Conservation (phyloP, 2,113 vertebrate genomes). For the Nymphicus hollandicus region DNA sequence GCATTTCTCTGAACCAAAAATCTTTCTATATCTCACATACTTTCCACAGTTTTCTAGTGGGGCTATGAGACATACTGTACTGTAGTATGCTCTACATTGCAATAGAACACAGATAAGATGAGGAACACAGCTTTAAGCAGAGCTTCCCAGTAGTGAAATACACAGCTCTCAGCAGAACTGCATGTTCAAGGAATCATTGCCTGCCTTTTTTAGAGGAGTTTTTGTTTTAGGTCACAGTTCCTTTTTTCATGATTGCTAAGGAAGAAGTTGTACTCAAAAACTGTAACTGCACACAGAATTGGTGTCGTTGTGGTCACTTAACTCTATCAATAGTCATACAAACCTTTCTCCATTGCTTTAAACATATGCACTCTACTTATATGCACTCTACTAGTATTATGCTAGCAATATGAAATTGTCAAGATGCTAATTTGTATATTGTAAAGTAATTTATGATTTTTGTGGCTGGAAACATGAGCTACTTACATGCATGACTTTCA, state of each 20-base stretch:
- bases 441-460: not conserved
- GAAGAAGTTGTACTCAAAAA: not conserved
- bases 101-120: not conserved
- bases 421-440: not conserved
- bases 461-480: not conserved
- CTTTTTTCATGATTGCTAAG: not conserved
- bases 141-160: not conserved
- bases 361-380: fast-evolving
- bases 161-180: not conserved
- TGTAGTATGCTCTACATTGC: not conserved
- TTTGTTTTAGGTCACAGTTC: not conserved
- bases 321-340: fast-evolving
- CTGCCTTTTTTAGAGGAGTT: not conserved
- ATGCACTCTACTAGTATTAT: fast-evolving
- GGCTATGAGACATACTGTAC: not conserved
- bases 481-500: not conserved
- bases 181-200: not conserved
- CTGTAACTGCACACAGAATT: not conserved
- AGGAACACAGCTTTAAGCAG: not conserved
- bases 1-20: not conserved
- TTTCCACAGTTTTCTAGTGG: not conserved
- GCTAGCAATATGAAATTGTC: not conserved
- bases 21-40: not conserved
- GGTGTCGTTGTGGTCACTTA: not conserved
- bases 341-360: not conserved